A percentile compares a stretch with the other conserved stretches of the same genome.
Conservation (phyloP, 1,140 invertebrate species). For the Planococcus citri region DNA sequence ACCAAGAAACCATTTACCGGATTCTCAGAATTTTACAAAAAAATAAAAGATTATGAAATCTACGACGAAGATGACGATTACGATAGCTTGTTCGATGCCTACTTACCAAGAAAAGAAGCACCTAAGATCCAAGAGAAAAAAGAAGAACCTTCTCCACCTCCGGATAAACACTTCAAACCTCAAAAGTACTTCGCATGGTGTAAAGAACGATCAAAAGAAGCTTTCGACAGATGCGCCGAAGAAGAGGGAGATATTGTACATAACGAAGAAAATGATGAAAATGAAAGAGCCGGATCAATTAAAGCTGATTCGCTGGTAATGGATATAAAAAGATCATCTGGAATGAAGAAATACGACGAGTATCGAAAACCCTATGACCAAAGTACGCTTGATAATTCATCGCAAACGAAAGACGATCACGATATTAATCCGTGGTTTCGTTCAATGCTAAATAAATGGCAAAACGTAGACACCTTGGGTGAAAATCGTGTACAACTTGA, state of each 20-base stretch:
- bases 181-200: neutral
- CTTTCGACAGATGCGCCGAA: neutral
- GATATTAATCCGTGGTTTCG: neutral
- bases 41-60: neutral
- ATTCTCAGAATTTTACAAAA: neutral
- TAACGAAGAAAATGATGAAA: neutral
- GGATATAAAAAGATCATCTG: neutral
- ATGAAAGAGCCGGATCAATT: neutral
- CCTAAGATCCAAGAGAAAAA: neutral
- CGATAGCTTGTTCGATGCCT: neutral
- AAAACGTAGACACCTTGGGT: neutral
- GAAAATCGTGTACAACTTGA: neutral
- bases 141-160: neutral
- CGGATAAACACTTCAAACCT: neutral
- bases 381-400: neutral
- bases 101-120: neutral
- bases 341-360: neutral
- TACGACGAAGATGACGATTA: neutral
- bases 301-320: neutral
- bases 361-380: neutral
- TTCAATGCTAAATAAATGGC: neutral
- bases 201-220: neutral
- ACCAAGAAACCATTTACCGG: neutral
- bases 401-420: neutral
- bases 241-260: neutral